These are phyloP conservation scores for Lycia hirtaria DNA, from an alignment of 2,888 invertebrate species.

Conservation along the genomic window DNA sequence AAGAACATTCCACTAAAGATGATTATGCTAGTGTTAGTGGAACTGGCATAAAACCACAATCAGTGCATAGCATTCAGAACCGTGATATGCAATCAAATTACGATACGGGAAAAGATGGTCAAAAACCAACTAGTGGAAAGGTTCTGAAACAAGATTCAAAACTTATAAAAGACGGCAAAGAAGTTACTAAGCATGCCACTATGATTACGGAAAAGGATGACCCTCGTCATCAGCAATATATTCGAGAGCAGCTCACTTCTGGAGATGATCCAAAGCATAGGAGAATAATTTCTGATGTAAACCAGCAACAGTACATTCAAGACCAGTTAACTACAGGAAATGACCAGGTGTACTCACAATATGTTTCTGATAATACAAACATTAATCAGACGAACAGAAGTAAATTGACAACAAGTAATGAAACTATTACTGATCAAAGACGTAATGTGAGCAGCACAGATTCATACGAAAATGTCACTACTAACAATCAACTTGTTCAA, in stretches of 20 bases:
- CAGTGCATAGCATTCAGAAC: slow-evolving; percentile 81
- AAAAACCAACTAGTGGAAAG: slow-evolving; percentile 72
- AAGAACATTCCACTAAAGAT: slow-evolving; percentile 80
- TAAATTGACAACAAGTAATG: slow-evolving; percentile 40
- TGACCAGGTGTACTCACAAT: slow-evolving; percentile 41
- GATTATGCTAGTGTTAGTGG: slow-evolving; percentile 82
- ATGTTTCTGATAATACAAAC: slow-evolving; percentile 37
- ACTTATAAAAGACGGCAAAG: slow-evolving; percentile 74
- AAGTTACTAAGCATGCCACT: slow-evolving; percentile 69
- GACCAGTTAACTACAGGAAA: slow-evolving; percentile 56
- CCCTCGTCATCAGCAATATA: slow-evolving; percentile 66
- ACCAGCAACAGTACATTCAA: slow-evolving; percentile 64
- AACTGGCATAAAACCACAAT: slow-evolving; percentile 84
- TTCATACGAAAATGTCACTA: slow-evolving; percentile 48
- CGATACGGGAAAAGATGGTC: slow-evolving; percentile 84
- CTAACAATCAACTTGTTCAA: slow-evolving; percentile 54
- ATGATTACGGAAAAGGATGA: slow-evolving; percentile 74
- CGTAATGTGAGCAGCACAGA: slow-evolving; percentile 49
- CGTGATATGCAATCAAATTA: slow-evolving; percentile 84
- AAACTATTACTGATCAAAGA: slow-evolving; percentile 39
- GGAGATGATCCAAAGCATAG: slow-evolving; percentile 44
- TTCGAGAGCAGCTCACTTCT: slow-evolving; percentile 59
- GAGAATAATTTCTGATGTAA: slow-evolving; percentile 38
- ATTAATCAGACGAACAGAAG: slow-evolving; percentile 36
- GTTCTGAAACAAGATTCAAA: slow-evolving; percentile 71